phyloP scores from a whole-genome alignment of 2,888 invertebrate species.

The Scelioninae gen. 2 region DNA sequence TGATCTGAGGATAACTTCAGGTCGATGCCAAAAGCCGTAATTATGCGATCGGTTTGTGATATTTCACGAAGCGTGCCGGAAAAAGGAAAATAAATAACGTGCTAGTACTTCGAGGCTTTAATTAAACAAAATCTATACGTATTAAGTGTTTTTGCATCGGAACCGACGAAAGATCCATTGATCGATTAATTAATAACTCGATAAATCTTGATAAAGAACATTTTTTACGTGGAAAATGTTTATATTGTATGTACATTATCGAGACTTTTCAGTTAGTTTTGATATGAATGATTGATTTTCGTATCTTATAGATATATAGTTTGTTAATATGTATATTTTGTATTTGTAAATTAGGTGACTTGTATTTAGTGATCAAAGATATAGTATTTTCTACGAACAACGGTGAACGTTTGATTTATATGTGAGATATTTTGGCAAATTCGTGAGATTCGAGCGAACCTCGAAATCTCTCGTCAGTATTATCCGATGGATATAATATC shows the following conservation, averaged over 20 bases:
- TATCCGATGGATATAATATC: conserved; percentile 58
- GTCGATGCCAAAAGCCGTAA: conserved; percentile 7
- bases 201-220: background rate
- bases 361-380: conserved; percentile 31
- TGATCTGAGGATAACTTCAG: conserved; percentile 9
- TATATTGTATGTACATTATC: conserved; percentile 27
- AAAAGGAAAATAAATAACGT: conserved; percentile 13
- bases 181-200: conserved; percentile 3
- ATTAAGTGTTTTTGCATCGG: conserved; percentile 59
- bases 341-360: conserved; percentile 33
- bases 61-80: conserved; percentile 39
- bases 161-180: conserved; percentile 57
- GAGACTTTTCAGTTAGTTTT: conserved; percentile 11
- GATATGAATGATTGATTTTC: conserved; percentile 16
- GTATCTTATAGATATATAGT: conserved; percentile 40
- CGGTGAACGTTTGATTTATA: conserved; percentile 17
- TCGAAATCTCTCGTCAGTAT: conserved; percentile 58
- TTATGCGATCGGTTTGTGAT: conserved; percentile 40
- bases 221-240: conserved; percentile 5
- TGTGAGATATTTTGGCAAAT: conserved; percentile 18
- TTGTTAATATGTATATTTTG: conserved; percentile 41
- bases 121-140: conserved; percentile 50
- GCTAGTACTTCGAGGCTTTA: conserved; percentile 49
- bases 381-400: conserved; percentile 32
- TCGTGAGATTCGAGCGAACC: conserved; percentile 24